Percentiles rank a stretch among this genome's conserved stretches.
These are phyloP conservation scores for Spatulosminthurus flaviceps DNA, from an alignment of 2,888 invertebrate genomes.

Conservation along the genomic window DNA sequence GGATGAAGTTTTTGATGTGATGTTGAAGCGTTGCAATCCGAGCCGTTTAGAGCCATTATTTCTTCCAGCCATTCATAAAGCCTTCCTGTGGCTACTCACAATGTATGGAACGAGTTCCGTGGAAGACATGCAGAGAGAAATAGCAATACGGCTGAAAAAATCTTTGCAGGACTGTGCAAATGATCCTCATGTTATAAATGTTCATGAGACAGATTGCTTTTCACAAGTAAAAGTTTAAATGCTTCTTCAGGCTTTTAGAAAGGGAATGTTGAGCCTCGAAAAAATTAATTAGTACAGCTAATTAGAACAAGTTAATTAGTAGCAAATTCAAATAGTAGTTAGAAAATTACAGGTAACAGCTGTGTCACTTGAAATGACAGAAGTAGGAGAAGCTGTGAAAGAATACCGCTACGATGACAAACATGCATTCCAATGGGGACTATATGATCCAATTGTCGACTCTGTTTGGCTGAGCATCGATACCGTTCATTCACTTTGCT, in stretches of 20 bases:
- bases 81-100: conserved; percentile 54
- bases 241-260: neutral
- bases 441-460: conserved; percentile 35
- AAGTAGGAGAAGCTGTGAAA: neutral
- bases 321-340: too few species aligned
- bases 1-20: conserved; percentile 47
- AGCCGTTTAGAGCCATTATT: conserved; percentile 48
- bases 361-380: conserved; percentile 3
- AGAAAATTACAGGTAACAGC: conserved; percentile 18
- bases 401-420: conserved; percentile 28
- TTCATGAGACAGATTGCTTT: conserved; percentile 22
- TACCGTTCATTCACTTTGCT: conserved; percentile 34
- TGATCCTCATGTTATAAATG: conserved; percentile 28
- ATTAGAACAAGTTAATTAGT: too few species aligned
- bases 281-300: neutral
- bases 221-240: neutral
- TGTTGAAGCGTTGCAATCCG: conserved; percentile 55
- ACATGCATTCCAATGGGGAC: conserved; percentile 37
- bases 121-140: conserved; percentile 43
- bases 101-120: conserved; percentile 49
- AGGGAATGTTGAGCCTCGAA: neutral
- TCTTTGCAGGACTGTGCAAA: conserved; percentile 25
- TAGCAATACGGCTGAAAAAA: conserved; percentile 1
- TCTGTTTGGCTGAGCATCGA: conserved; percentile 30
- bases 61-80: conserved; percentile 47